These are phyloP conservation scores for Aptenodytes patagonicus DNA, from an alignment of 2,113 vertebrate genomes.

Conservation along the genomic window DNA sequence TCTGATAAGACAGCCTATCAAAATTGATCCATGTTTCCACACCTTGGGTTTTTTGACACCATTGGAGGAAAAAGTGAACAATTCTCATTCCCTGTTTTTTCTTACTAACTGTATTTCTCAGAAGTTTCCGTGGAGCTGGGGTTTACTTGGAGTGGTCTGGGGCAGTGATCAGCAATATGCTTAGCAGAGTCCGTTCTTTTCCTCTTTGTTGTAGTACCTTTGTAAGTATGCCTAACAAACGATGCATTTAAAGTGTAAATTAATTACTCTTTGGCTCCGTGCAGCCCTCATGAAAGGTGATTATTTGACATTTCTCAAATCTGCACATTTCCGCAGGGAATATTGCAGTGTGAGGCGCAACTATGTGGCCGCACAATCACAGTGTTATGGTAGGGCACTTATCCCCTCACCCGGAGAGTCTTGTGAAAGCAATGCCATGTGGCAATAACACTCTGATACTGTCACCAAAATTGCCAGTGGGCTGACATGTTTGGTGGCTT, in stretches of 20 bases:
- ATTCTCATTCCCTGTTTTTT: no score
- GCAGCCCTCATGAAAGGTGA: background rate
- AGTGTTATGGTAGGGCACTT: fast-evolving
- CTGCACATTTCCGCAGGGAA: fast-evolving
- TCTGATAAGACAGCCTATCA: background rate
- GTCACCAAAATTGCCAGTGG: background rate
- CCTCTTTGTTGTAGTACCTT: background rate
- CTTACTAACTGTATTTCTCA: background rate
- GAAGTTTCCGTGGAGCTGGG: background rate
- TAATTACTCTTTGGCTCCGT: background rate
- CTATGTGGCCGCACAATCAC: fast-evolving
- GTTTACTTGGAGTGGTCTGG: background rate
- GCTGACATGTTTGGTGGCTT: background rate
- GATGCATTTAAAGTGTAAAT: background rate
- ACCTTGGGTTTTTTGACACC: background rate
- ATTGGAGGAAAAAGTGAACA: background rate
- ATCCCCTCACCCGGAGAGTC: background rate
- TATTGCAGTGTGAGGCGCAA: fast-evolving
- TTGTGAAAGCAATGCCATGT: background rate
- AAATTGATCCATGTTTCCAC: background rate
- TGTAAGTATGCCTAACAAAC: background rate
- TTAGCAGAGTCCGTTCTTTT: fast-evolving
- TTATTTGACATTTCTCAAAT: background rate
- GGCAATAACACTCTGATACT: background rate
- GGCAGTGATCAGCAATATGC: background rate